A percentile compares a stretch with the other conserved stretches of the same genome.
These are phyloP conservation scores for Chaetodon auriga DNA, from an alignment of 2,113 vertebrate genomes.

Conservation along the genomic window DNA sequence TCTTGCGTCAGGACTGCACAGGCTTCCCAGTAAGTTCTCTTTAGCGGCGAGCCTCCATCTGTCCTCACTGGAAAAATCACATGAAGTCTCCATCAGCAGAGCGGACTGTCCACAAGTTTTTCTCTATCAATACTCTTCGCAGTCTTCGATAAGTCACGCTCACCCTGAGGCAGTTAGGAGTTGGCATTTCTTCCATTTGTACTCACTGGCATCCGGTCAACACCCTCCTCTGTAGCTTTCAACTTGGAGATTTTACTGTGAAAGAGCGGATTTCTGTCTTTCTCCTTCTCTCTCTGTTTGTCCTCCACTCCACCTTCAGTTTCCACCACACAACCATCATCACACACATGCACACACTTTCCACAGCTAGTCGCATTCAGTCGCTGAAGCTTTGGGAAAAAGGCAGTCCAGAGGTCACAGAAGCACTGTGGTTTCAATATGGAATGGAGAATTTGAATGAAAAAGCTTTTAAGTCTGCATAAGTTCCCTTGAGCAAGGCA, in stretches of 20 bases:
- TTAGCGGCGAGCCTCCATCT: conserved; percentile 53
- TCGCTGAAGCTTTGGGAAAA: conserved; percentile 30
- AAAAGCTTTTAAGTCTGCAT: conserved; percentile 14
- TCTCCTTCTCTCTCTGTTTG: conserved; percentile 28
- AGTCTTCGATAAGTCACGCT: conserved; percentile 38
- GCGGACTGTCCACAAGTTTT: conserved; percentile 46
- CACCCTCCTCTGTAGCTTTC: conserved; percentile 31
- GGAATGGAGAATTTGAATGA: conserved; percentile 27
- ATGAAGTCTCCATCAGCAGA: conserved; percentile 48
- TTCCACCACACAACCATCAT: conserved; percentile 54
- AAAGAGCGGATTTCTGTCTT: conserved; percentile 27
- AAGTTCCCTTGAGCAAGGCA: conserved; percentile 55
- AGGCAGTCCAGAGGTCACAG: conserved; percentile 51
- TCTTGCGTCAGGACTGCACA: conserved; percentile 62
- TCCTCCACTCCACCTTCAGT: conserved; percentile 54
- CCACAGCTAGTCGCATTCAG: conserved; percentile 39
- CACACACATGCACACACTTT: conserved; percentile 47
- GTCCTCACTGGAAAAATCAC: conserved; percentile 70
- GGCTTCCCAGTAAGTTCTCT: conserved; percentile 41
- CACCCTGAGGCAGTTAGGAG: conserved; percentile 29
- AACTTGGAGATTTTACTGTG: conserved; percentile 25
- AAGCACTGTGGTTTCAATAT: conserved; percentile 43
- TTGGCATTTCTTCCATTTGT: conserved; percentile 3
- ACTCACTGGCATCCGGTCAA: conserved; percentile 15
- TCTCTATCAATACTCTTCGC: conserved; percentile 44